These are phyloP conservation scores for Sinohyriopsis cumingii DNA, from an alignment of 2,888 invertebrate genomes.

Conservation along the genomic window DNA sequence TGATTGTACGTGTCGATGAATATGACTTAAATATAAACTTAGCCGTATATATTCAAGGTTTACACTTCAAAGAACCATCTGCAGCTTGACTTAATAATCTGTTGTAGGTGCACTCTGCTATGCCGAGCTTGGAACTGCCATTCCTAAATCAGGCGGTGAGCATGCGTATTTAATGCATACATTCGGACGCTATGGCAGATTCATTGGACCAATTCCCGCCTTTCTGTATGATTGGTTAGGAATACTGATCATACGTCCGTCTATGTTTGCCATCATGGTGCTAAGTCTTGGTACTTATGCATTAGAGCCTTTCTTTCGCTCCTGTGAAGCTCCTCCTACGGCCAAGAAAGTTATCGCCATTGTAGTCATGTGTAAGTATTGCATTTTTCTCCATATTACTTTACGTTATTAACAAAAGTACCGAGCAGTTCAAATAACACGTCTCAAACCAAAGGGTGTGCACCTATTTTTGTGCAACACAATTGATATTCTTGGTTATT, in stretches of 20 bases:
- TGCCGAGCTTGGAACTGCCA: constrained; percentile 85
- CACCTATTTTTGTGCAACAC: no score
- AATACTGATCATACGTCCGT: constrained; percentile 67
- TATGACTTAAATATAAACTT: no score
- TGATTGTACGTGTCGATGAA: no score
- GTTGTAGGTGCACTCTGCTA: constrained; percentile 82
- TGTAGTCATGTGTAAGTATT: constrained; percentile 56
- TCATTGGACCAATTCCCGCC: constrained; percentile 73
- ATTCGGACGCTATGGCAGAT: constrained; percentile 34
- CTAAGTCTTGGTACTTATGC: constrained; percentile 72
- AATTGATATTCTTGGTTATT: no score
- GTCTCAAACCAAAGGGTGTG: no score
- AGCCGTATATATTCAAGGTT: no score
- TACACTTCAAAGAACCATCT: background rate
- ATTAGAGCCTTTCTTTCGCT: constrained; percentile 59
- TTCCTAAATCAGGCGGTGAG: constrained; percentile 86
- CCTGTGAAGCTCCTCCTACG: constrained; percentile 48
- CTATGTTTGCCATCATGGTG: constrained; percentile 71
- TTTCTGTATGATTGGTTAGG: constrained; percentile 77
- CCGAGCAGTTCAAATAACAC: no score
- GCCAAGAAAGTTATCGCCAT: constrained; percentile 51
- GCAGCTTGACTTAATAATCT: background rate
- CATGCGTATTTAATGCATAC: constrained; percentile 78
- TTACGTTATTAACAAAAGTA: no score
- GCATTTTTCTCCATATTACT: background rate